Evolutionary conservation across 2,113 vertebrate genomes (phyloP).

Genomic region (Sialia sialis): DNA sequence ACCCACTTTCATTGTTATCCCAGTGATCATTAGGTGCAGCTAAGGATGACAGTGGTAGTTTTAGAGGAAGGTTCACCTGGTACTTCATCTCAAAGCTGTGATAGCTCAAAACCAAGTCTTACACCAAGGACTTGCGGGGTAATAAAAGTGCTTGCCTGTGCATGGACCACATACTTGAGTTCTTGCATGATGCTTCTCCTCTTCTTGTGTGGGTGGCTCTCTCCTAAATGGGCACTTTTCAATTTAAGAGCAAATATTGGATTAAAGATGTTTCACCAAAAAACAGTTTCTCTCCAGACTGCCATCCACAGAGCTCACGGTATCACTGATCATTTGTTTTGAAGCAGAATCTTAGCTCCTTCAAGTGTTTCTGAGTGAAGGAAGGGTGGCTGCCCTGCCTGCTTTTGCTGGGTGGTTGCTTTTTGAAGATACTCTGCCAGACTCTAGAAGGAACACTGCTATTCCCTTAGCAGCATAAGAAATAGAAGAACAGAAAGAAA

Average conservation of each 20-base stretch:
- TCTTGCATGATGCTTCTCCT: neutral
- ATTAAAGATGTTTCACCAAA: neutral
- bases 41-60: neutral
- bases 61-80: neutral
- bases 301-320: rapidly evolving
- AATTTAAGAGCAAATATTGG: neutral
- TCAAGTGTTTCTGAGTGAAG: neutral
- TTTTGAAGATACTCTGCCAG: neutral
- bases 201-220: neutral
- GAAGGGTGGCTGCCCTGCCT: rapidly evolving
- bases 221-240: neutral
- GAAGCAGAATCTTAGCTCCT: neutral
- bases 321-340: neutral
- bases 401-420: neutral
- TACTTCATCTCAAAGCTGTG: neutral
- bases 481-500: neutral
- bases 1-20: neutral
- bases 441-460: neutral
- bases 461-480: neutral
- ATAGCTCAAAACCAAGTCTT: neutral
- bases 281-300: neutral
- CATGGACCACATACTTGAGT: neutral
- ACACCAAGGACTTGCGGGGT: neutral
- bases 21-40: neutral
- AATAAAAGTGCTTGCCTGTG: neutral